Base-by-base conservation (phyloP, 2,888 invertebrate species). In the Cephus runcator region DNA sequence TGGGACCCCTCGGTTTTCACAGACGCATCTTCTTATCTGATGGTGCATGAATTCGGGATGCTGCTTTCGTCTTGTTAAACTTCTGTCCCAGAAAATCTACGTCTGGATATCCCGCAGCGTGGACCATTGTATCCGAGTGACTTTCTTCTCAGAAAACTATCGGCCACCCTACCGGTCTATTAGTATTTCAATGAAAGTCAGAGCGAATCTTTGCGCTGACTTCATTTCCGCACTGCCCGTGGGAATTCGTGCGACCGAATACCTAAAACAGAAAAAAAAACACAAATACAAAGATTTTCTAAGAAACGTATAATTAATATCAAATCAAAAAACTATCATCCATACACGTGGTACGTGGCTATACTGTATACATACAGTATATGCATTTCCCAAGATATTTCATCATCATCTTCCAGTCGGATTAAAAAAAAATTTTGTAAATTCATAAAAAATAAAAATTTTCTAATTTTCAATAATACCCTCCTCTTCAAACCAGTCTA, bases 21-120 rank as follows among this genome's bases (percentile, higher is more conserved):
- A 89, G 88, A 90, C 87, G 86, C 81, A 81, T 81, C 82, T 78
- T 56, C 86, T 89, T 89, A 89, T 89, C 89, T 88, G 88, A 89
- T 83, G 81, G 81, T 79, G 80, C 35, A 74, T 11, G 35, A 34
- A 69, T 69, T 81, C 79, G 76, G 85, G 81, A 81, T 77, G 82
- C 81, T 83, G 87, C 86, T 88, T 90, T 89, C 88, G 87, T 87
- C 90, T 90, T 90, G 90, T 91, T 90, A 90, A 91, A 91, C 85
- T 90, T 23, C 89, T 90, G 90, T 90, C 90, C 90, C 85, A 87
- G 89, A 84, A 85, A 87, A 86, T 88, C 87, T 87, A 81, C 79
- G 80, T 80, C 34, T 80, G 76, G 87, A 86, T 85, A 88, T 86
- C 91, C 91, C 88, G 90, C 85, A 85, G 91, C 84, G 91, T 86